Percentiles rank a stretch among this genome's conserved stretches.
These are phyloP conservation scores for Falco rusticolus DNA, from an alignment of 2,797 vertebrate genomes.

Conservation along the genomic window DNA sequence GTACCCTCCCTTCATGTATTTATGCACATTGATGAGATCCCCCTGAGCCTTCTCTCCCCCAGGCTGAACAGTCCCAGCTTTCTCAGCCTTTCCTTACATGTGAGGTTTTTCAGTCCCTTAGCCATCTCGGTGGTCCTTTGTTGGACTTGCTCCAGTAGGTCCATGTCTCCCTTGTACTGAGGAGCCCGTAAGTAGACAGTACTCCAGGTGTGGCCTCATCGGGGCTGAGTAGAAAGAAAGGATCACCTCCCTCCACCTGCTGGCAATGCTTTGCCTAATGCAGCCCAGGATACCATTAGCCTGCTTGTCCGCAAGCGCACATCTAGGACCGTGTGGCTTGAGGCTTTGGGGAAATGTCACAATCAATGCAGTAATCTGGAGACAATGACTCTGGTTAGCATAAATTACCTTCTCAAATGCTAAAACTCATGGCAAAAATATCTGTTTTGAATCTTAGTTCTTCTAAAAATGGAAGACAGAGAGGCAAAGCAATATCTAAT, in stretches of 20 bases:
- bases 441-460: background rate
- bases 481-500: background rate
- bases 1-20: background rate
- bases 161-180: background rate
- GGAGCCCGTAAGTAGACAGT: background rate
- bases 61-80: background rate
- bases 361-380: background rate
- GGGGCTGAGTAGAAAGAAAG: background rate
- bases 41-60: background rate
- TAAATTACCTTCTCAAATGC: background rate
- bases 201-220: background rate
- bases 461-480: slow-evolving; percentile 30
- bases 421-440: slow-evolving; percentile 24
- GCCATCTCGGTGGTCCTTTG: fast-evolving
- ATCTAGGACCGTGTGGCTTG: background rate
- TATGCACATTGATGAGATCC: background rate
- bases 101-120: background rate
- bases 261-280: background rate
- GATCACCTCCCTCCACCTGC: background rate
- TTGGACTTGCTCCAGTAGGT: background rate
- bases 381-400: background rate
- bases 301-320: background rate
- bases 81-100: background rate
- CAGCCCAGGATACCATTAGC: background rate
- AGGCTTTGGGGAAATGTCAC: background rate